Evolutionary conservation across 1,140 invertebrate genomes (phyloP).

Genomic region (Drosophila sp.): DNA sequence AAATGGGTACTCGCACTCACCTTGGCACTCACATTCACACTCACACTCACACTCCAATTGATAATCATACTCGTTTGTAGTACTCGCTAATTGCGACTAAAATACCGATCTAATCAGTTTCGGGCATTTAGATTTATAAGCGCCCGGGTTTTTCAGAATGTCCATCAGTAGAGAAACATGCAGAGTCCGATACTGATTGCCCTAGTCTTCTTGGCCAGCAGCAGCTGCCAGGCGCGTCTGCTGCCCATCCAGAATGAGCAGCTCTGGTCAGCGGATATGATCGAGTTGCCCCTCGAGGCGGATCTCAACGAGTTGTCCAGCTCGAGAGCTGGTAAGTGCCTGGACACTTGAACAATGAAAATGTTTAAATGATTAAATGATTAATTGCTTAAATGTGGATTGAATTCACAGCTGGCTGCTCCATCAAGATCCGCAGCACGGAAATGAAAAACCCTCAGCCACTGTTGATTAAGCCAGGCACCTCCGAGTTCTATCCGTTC

Average conservation of each 20-base stretch:
- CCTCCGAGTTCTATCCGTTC: slow-evolving; percentile 58
- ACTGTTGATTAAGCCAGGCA: slow-evolving; percentile 62
- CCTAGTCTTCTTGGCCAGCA: slow-evolving; percentile 31
- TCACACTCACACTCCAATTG: neutral
- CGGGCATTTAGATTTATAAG: slow-evolving; percentile 55
- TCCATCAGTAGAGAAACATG: slow-evolving; percentile 59
- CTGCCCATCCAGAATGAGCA: slow-evolving; percentile 49
- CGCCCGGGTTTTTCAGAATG: slow-evolving; percentile 25
- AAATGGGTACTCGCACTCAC: slow-evolving; percentile 13
- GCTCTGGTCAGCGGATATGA: slow-evolving; percentile 49
- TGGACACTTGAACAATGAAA: too few relatives aligned
- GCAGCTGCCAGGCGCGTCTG: slow-evolving; percentile 46
- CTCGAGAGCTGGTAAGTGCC: slow-evolving; percentile 42
- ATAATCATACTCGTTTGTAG: neutral
- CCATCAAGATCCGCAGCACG: slow-evolving; percentile 63
- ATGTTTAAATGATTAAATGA: too few relatives aligned
- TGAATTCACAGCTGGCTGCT: slow-evolving; percentile 50
- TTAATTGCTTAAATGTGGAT: neutral
- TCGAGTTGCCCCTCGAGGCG: slow-evolving; percentile 47
- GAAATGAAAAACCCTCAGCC: slow-evolving; percentile 72
- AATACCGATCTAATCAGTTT: slow-evolving; percentile 16
- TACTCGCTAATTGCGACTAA: slow-evolving; percentile 9
- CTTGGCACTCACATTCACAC: neutral
- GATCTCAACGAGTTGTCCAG: slow-evolving; percentile 26
- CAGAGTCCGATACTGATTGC: slow-evolving; percentile 55